These are phyloP conservation scores for Aethes cnicana DNA, from an alignment of 2,888 invertebrate species.

Conservation along the genomic window DNA sequence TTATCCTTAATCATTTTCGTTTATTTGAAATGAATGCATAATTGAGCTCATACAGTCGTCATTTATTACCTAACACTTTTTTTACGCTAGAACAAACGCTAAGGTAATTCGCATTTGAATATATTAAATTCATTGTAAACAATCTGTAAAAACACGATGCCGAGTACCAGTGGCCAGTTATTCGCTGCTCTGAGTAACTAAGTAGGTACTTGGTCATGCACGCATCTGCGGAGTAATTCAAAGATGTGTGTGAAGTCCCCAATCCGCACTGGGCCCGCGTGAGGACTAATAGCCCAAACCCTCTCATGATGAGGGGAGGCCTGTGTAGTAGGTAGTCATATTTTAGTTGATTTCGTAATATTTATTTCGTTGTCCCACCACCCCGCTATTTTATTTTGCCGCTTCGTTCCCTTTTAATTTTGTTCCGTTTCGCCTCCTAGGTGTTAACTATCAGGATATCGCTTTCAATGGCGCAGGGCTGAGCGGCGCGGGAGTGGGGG, in stretches of 20 bases:
- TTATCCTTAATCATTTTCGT: conserved; percentile 5
- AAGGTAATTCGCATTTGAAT: no score
- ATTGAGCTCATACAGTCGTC: neutral
- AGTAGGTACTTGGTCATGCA: no score
- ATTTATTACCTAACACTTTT: neutral
- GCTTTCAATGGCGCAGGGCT: conserved; percentile 80
- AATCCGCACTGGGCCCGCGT: no score
- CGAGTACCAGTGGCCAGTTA: no score
- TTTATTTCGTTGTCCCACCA: conserved; percentile 24
- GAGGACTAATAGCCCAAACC: no score
- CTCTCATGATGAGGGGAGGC: no score
- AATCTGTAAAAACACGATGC: no score
- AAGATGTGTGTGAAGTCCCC: no score
- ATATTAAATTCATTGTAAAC: no score
- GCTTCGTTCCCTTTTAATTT: conserved; percentile 26
- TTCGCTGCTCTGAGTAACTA: no score
- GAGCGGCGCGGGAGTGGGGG: conserved; percentile 58
- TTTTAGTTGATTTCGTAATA: conserved; percentile 7
- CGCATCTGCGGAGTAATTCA: no score
- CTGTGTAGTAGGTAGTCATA: no score
- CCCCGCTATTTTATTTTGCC: conserved; percentile 29
- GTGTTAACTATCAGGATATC: conserved; percentile 80
- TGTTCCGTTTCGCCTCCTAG: conserved; percentile 50
- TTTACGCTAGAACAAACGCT: neutral
- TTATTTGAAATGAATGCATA: conserved; percentile 1